Evolutionary conservation across 2,113 vertebrate species (phyloP).

Genomic region (Varanus salvator): DNA sequence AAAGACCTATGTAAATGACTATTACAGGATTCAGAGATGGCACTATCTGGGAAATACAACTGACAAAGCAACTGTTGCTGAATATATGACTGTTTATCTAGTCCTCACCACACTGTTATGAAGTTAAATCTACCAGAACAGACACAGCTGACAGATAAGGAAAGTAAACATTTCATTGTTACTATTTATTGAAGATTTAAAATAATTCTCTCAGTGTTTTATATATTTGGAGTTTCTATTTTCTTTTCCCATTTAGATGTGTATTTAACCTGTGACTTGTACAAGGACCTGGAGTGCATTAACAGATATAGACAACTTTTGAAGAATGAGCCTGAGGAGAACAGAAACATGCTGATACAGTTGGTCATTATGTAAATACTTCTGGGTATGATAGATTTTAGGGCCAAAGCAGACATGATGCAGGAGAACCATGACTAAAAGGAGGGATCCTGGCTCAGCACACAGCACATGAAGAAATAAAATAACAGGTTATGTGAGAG

Average conservation of each 20-base stretch:
- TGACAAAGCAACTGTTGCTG: background rate
- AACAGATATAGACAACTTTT: background rate
- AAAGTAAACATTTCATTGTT: background rate
- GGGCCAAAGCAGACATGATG: background rate
- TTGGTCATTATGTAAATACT: background rate
- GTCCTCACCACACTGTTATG: background rate
- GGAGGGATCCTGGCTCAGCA: background rate
- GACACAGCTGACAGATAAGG: background rate
- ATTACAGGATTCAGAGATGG: constrained; percentile 26
- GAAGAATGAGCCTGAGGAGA: background rate
- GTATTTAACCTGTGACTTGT: background rate
- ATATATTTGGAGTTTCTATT: background rate
- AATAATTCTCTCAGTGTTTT: background rate
- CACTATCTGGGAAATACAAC: background rate
- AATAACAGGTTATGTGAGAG: background rate
- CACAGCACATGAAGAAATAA: no score
- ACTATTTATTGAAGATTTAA: background rate
- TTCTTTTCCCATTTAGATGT: background rate
- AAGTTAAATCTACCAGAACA: background rate
- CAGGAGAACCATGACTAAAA: background rate
- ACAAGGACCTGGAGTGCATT: background rate
- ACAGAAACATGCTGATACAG: background rate
- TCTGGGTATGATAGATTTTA: background rate
- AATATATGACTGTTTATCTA: background rate
- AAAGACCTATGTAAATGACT: constrained; percentile 25